phyloP scores from a whole-genome alignment of 2,113 vertebrate genomes.

The Calidris pygmaea region DNA sequence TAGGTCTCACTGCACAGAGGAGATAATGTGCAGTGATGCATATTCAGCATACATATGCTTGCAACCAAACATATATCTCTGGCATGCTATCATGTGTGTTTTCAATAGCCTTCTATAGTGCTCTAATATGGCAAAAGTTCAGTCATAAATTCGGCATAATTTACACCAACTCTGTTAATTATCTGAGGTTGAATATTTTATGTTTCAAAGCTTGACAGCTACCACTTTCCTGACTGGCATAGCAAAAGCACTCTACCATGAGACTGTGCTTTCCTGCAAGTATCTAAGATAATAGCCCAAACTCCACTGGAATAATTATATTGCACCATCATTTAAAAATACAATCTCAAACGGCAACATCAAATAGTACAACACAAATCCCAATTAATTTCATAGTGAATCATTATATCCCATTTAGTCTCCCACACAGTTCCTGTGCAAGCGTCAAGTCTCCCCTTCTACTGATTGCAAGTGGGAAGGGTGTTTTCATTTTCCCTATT shows the following conservation, averaged over 20 bases:
- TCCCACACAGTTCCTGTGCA: neutral
- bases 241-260: neutral
- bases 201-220: neutral
- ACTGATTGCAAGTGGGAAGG: neutral
- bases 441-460: neutral
- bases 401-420: neutral
- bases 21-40: too few species aligned
- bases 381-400: neutral
- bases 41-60: neutral
- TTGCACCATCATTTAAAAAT: neutral
- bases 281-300: neutral
- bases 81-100: rapidly evolving
- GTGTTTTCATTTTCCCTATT: neutral
- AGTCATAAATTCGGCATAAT: neutral
- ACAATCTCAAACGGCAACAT: neutral
- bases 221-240: neutral
- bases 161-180: neutral
- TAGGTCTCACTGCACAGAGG: neutral
- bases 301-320: neutral
- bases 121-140: neutral
- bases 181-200: neutral
- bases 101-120: neutral
- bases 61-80: neutral
- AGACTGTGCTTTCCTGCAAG: neutral
- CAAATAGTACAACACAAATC: neutral